Base-by-base conservation (phyloP, 2,888 invertebrate genomes). In the Ochropleura leucogaster region DNA sequence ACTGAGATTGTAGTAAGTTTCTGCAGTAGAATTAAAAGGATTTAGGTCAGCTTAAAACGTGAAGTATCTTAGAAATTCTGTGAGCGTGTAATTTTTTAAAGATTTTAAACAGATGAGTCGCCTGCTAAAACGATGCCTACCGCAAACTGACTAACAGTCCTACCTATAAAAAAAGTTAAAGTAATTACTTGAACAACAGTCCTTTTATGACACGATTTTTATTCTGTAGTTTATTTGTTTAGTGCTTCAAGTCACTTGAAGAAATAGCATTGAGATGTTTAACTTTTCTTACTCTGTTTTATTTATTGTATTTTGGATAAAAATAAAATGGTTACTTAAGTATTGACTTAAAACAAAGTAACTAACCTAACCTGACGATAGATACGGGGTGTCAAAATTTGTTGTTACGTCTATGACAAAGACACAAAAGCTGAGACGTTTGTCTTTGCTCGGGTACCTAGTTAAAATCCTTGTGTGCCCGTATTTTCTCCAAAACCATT, bases 1-100 rank as follows among this genome's bases (percentile, higher is more conserved):
- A 46, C 46, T 49, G 30, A n/a, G 57, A 65, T 12, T n/a, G 49
- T 44, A n/a, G 14, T 18, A 46, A 49, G 3, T 20, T 10, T 57
- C 3, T 51, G 14, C 16, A n/a, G 30, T 42, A 44, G 47, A 30
- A 72, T 59, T 74, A 73, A 46, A 51, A 51, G 16, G 74, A 60
- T 60, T 60, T 46, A 42, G 14, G 18, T 51, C 20, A 49, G 12
- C 40, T 20, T 40, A 59, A 46, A 6, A 8, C 16, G 18, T 47
- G 30, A 42, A 46, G 46, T 7, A 49, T 42, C n/a, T 57, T 20
- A 16, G 40, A 42, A 47, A 18, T 57, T 57, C 30, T 20, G 14
- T 57, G 8, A 1, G 2, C 16, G 14, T 40, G 57, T 30, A 7
- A 7, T 30, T 57, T 59, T 30, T 59, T 55, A 12, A 16, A 0